Evolutionary conservation across 2,797 vertebrate genomes (phyloP).

Genomic region (Gobio occitaniae): DNA sequence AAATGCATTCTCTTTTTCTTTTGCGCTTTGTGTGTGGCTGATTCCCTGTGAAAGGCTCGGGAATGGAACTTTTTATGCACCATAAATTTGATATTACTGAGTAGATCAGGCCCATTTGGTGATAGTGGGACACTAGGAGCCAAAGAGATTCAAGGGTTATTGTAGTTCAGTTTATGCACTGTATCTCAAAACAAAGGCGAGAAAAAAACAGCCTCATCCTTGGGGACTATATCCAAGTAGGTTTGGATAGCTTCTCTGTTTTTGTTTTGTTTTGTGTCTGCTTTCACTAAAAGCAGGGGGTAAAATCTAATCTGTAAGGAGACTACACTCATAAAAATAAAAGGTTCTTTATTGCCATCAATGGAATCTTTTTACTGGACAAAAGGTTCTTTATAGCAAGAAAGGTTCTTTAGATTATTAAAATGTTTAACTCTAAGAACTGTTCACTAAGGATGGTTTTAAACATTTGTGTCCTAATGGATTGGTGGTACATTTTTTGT

Average conservation of each 20-base stretch:
- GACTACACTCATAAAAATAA: background rate
- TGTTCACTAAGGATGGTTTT: background rate
- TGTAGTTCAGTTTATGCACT: constrained; percentile 28
- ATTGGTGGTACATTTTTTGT: too few species aligned
- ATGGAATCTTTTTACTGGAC: background rate
- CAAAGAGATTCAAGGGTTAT: constrained; percentile 29
- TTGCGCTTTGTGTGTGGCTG: constrained; percentile 44
- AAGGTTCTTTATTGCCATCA: background rate
- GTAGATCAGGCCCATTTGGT: constrained; percentile 21
- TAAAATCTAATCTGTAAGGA: background rate
- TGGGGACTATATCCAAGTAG: background rate
- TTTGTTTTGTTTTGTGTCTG: background rate
- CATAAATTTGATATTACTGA: constrained; percentile 45
- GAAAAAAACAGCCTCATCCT: constrained; percentile 18
- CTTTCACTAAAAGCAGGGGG: background rate
- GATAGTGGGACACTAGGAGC: constrained; percentile 19
- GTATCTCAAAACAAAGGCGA: constrained; percentile 7
- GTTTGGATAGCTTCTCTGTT: background rate
- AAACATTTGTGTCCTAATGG: too few species aligned
- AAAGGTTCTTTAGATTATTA: background rate
- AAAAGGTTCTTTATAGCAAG: background rate
- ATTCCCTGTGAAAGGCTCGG: constrained; percentile 1
- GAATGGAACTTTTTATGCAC: constrained; percentile 29
- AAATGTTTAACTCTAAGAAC: background rate
- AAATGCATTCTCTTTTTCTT: constrained; percentile 2